phyloP scores from a whole-genome alignment of 2,113 vertebrate genomes.

The Nipponia nippon region DNA sequence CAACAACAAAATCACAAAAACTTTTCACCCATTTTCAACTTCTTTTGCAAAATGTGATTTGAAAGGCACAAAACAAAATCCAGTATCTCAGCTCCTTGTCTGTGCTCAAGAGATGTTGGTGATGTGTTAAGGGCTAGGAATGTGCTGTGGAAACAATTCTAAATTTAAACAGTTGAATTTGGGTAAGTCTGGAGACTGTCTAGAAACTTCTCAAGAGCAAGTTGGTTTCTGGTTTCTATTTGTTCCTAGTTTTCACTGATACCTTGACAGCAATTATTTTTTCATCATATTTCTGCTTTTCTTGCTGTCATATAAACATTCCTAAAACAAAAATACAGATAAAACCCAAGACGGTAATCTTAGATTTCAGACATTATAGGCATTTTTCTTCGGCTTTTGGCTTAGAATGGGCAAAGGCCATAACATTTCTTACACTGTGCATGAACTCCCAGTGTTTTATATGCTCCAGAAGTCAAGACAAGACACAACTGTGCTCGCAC shows the following conservation, averaged over 20 bases:
- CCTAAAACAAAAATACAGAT: not conserved
- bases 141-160: constrained; percentile 55
- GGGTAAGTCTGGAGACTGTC: constrained; percentile 42
- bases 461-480: not conserved
- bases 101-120: constrained; percentile 12
- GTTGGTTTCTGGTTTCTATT: constrained; percentile 11
- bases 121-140: constrained; percentile 47
- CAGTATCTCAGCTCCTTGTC: not conserved
- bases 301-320: not conserved
- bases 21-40: not conserved
- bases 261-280: constrained; percentile 1
- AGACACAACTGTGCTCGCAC: not conserved
- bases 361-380: not conserved
- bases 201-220: constrained; percentile 33
- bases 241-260: not conserved
- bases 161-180: constrained; percentile 57
- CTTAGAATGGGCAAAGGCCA: not conserved
- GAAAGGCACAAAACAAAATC: not conserved
- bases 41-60: not conserved
- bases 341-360: not conserved
- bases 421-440: not conserved
- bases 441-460: not conserved
- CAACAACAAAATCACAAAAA: not conserved
- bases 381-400: not conserved
- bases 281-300: not conserved